Evolutionary conservation across 2,888 invertebrate genomes (phyloP), one percentile per base, ranked within the genome.

Genomic region (Tortricodes alternella): DNA sequence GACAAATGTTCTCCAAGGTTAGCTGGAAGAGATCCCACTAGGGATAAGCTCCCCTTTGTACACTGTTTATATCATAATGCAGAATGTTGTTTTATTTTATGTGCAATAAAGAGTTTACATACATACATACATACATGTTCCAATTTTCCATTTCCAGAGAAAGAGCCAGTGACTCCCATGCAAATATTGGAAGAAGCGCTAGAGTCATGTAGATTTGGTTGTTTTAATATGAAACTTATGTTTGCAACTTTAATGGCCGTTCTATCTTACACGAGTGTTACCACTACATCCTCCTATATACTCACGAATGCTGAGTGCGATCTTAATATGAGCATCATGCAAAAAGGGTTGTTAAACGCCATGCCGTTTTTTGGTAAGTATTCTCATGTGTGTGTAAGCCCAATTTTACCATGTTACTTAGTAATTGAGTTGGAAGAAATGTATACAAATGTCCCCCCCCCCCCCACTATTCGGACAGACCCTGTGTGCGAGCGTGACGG

Each of bases 281-380:
- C 76, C 0, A 77, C 79, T 0, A 76, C 78, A 0, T 71, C 79
- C 0, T 80, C 83, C 0, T 83, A 76, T 38, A 73, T 83, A 5
- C 61, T 83, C 18, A 76, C 83, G 1, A 75, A 68, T 23, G 81
- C 83, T 0, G 83, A 83, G 57, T 83, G 83, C 56, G 81, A 83
- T 51, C 61, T 83, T 2, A 58, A 70, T 2, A 80, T 83, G 80
- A 68, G 64, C 9, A 74, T 77, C 18, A 74, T 78, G 70, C 66
- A 75, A 11, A 83, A 83, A 55, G 83, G 83, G 3, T 39, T 78
- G 9, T 55, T 81, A 0, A 80, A 76, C 46, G 77, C 79, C 6
- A 75, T 76, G 61, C 80, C 83, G 0, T 81, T 81, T 66, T 64
- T 78, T 56, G 81, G 83, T 81, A 64, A 67, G 74, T 58, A 23